Base-by-base conservation (phyloP, 2,888 invertebrate species). In the Euzetes globulus region DNA sequence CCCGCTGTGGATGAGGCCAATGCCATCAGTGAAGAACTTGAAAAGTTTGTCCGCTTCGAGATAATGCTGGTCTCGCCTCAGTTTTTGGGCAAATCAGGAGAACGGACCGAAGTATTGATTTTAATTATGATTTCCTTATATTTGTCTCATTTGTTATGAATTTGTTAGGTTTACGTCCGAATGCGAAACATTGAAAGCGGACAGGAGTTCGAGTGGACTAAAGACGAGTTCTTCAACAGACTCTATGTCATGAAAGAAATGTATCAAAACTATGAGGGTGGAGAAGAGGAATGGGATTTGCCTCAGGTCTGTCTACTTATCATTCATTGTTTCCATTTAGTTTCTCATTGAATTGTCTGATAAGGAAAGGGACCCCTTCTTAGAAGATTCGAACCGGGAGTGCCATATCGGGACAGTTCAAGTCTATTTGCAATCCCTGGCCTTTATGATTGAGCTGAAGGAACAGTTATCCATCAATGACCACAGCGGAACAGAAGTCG, bases 231-330 rank as follows among this genome's bases (percentile, higher is more conserved):
- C 80, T 79, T 84, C 68, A 84, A 85, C 79, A 80, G 86, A 63
- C 82, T 85, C 78, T 85, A 83, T 78, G 81, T 85, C 71, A 86
- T 86, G 86, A 84, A 85, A 79, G 86, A 86, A 79, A 84, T 86
- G 84, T 86, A 84, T 78, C 82, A 84, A 77, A 84, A 84, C 73
- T 86, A 83, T 79, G 82, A 82, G 77, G 84, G 86, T 52, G 85
- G 84, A 11, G 84, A 84, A 29, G 82, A 83, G 11, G 81, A 82
- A 47, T 85, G 84, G 83, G 82, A 85, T 73, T 77, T 84, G 60
- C 82, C 84, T 13, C 82, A 82, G 78, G 84, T 84, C 5, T 29
- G 60, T 58, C 22, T 19, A 50, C n/a, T 50, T 50, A 78, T 77
- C n/a, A 41, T 76, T 19, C 71, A 13, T 41, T 41, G 9, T 33